A percentile compares a stretch with the other conserved stretches of the same genome.
These are phyloP conservation scores for Prenolepis imparis DNA, from an alignment of 2,888 invertebrate species.

Conservation along the genomic window DNA sequence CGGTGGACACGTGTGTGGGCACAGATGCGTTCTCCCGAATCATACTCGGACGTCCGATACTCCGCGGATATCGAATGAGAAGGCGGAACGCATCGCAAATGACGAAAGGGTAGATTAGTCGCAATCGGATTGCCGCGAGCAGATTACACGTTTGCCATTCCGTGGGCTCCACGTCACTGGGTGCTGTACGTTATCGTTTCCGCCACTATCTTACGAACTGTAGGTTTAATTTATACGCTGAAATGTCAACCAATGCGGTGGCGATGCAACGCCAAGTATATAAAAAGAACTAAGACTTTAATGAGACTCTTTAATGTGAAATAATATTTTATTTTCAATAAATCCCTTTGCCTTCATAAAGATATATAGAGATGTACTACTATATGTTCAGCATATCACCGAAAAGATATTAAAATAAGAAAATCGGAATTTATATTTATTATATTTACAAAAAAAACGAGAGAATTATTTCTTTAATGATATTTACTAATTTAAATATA, in stretches of 20 bases:
- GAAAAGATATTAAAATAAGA: neutral
- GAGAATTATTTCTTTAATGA: too few relatives aligned
- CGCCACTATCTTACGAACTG: neutral
- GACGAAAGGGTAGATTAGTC: constrained; percentile 43
- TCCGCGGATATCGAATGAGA: constrained; percentile 28
- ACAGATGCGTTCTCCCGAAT: constrained; percentile 50
- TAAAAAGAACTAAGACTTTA: neutral
- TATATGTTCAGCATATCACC: neutral
- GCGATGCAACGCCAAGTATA: neutral
- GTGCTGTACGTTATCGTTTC: neutral
- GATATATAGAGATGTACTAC: too few relatives aligned
- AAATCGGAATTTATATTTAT: neutral
- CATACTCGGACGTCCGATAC: constrained; percentile 22
- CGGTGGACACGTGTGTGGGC: constrained; percentile 50
- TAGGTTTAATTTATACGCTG: neutral
- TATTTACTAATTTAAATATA: too few relatives aligned
- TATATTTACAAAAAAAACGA: neutral
- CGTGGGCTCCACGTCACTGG: neutral
- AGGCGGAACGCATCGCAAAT: constrained; percentile 27
- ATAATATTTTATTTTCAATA: too few relatives aligned
- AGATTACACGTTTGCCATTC: neutral
- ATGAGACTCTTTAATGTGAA: too few relatives aligned
- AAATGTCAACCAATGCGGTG: neutral
- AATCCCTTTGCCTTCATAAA: too few relatives aligned
- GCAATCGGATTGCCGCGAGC: constrained; percentile 14